Percentiles rank a stretch among this genome's conserved stretches.
phyloP scores from a whole-genome alignment of 64 coral and sea anemone genomes.

The Stichodactyla helianthus region DNA sequence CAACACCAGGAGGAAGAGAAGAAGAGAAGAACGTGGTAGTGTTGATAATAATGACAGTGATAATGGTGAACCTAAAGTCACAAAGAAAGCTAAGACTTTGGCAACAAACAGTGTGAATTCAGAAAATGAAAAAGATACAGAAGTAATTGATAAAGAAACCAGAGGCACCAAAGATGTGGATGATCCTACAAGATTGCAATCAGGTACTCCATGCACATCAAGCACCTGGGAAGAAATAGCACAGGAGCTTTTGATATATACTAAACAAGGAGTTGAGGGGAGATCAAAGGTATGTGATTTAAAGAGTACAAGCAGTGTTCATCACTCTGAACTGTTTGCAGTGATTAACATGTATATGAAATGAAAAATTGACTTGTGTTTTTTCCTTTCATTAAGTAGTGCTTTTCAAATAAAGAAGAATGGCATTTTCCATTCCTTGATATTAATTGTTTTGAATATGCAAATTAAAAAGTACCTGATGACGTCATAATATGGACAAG shows the following conservation, averaged over 20 bases:
- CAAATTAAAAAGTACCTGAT: too few relatives aligned
- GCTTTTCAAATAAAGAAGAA: too few relatives aligned
- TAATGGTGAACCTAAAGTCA: not conserved
- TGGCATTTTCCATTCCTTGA: too few relatives aligned
- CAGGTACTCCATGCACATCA: slow-evolving; percentile 5
- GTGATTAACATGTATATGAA: too few relatives aligned
- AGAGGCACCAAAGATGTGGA: not conserved
- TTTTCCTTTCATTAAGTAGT: too few relatives aligned
- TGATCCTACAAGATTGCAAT: not conserved
- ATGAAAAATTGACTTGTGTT: too few relatives aligned
- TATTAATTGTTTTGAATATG: too few relatives aligned
- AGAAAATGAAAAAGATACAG: not conserved
- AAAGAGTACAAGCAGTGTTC: too few relatives aligned
- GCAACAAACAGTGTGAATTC: not conserved
- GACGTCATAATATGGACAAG: too few relatives aligned
- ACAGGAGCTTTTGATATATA: slow-evolving; percentile 47
- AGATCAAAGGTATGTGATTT: slow-evolving; percentile 43
- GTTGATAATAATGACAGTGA: not conserved
- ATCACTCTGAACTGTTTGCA: too few relatives aligned
- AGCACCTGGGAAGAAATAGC: slow-evolving; percentile 26
- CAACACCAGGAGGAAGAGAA: not conserved
- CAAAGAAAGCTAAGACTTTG: not conserved
- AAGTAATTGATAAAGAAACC: not conserved
- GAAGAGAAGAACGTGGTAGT: not conserved
- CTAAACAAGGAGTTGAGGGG: slow-evolving; percentile 37